These are phyloP conservation scores for Pocota personata DNA, from an alignment of 2,888 invertebrate genomes.

Conservation along the genomic window DNA sequence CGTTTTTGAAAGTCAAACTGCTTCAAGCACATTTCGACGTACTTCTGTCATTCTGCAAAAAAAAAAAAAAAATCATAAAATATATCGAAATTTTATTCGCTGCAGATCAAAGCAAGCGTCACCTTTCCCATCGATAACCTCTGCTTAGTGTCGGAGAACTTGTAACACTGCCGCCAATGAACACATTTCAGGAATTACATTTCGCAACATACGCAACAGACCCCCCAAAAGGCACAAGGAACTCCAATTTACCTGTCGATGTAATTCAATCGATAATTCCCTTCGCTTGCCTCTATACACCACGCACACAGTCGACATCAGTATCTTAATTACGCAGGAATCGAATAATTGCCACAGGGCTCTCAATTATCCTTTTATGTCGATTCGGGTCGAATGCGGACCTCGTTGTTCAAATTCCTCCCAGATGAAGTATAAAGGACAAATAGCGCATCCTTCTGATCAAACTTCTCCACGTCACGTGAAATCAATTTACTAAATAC, in stretches of 20 bases:
- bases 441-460: conserved; percentile 4
- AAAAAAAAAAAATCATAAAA: background rate
- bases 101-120: conserved; percentile 26
- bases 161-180: background rate
- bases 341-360: conserved; percentile 50
- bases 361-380: conserved; percentile 26
- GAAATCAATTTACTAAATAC: conserved; percentile 58
- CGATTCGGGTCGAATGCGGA: conserved; percentile 4
- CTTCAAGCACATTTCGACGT: background rate
- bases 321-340: conserved; percentile 63
- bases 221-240: conserved; percentile 1
- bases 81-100: background rate
- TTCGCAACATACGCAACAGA: background rate
- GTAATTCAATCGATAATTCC: conserved; percentile 25
- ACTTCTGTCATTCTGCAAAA: background rate
- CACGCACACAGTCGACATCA: conserved; percentile 20
- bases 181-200: background rate
- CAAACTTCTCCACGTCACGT: conserved; percentile 24
- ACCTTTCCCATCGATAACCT: background rate
- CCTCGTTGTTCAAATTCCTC: conserved; percentile 20
- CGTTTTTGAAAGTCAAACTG: background rate
- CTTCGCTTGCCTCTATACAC: conserved; percentile 6
- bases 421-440: conserved; percentile 22
- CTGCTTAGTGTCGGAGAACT: background rate
- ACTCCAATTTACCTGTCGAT: conserved; percentile 40